Conservation (phyloP, 35 echinoderm and acorn worm species). For the Heliocidaris erythrogramma region DNA sequence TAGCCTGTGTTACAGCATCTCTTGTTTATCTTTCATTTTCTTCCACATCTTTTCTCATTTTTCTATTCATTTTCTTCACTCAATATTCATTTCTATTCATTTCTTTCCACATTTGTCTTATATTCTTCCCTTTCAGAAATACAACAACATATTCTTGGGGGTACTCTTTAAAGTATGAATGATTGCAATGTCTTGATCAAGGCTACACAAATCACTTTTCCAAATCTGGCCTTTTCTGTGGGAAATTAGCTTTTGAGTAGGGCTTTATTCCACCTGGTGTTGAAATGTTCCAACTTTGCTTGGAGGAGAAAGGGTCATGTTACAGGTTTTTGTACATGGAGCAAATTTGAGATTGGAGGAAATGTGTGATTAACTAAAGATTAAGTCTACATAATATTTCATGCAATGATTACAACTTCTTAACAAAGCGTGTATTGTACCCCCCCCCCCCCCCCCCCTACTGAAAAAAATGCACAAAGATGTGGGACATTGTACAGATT, state of each 20-base stretch:
- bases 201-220: not conserved
- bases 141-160: not conserved
- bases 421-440: not conserved
- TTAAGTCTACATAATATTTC: not conserved
- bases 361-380: conserved; percentile 13
- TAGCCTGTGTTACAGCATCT: not conserved
- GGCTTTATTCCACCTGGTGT: not conserved
- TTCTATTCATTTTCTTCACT: too few species aligned
- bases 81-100: not conserved
- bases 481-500: too few species aligned
- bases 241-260: not conserved
- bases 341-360: not conserved
- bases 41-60: not conserved
- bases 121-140: not conserved
- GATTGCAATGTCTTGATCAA: not conserved
- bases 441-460: not conserved
- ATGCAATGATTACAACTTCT: not conserved
- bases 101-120: not conserved
- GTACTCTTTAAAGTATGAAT: not conserved
- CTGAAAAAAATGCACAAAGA: too few species aligned
- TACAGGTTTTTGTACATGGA: not conserved
- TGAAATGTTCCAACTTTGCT: not conserved
- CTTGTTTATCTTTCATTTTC: not conserved
- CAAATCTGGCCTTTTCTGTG: not conserved
- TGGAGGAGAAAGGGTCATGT: not conserved